These are phyloP conservation scores for Lota lota DNA, from an alignment of 2,113 vertebrate species.

Conservation along the genomic window DNA sequence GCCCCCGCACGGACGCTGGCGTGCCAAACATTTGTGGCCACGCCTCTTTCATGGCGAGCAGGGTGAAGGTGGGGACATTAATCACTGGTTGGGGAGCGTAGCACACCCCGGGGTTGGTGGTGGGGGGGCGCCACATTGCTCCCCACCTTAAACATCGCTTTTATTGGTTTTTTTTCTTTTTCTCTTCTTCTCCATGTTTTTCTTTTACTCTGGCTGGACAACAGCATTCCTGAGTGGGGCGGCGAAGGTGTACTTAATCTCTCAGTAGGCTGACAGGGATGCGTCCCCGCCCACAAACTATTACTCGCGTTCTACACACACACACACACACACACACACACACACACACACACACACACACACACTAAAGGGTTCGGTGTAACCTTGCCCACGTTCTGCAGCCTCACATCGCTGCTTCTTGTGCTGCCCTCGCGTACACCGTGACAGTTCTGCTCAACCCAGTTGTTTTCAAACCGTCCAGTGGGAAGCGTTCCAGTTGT, in stretches of 20 bases:
- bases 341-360: no score
- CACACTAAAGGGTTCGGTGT: no score
- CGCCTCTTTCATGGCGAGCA: slow-evolving; percentile 51
- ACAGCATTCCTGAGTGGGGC: slow-evolving; percentile 71
- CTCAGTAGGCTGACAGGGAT: slow-evolving; percentile 30
- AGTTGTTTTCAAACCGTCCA: no score
- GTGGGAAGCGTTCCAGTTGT: no score
- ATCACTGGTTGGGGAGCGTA: slow-evolving; percentile 72
- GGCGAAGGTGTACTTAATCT: slow-evolving; percentile 55
- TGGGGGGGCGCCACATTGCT: slow-evolving; percentile 51
- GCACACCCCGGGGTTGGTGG: slow-evolving; percentile 45
- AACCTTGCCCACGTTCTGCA: no score
- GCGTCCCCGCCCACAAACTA: slow-evolving; percentile 11
- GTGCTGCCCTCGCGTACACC: no score
- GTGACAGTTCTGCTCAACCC: no score
- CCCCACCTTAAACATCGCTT: slow-evolving; percentile 51
- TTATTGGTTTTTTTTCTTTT: slow-evolving; percentile 60
- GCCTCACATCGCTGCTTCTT: no score
- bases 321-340: no score
- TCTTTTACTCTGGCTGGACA: slow-evolving; percentile 56
- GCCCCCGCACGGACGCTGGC: slow-evolving; percentile 41
- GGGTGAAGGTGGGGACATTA: slow-evolving; percentile 62
- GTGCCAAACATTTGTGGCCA: slow-evolving; percentile 48
- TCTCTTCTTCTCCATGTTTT: slow-evolving; percentile 20
- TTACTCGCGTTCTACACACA: no score